Base-by-base conservation (phyloP, 2,888 invertebrate species). In the Phragmatobia fuliginosa region DNA sequence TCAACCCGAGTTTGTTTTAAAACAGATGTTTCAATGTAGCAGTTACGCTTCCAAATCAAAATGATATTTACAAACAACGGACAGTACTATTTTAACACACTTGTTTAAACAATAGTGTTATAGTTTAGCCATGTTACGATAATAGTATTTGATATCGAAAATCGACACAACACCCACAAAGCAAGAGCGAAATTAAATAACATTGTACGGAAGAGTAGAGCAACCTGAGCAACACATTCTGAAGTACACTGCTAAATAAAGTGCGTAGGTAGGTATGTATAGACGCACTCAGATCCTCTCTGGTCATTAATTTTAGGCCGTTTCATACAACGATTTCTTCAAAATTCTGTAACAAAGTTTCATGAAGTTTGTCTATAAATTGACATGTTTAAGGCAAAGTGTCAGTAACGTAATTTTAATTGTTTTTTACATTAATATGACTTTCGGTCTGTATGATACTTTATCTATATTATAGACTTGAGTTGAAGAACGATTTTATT, bases 1-100 rank as follows among this genome's bases (percentile, higher is more conserved):
- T 28, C 28, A 56, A 52, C 28, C 16, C 28, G 4, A 6, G 28
- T 3, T 28, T 56, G 56, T 56, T 56, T 28, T 28, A 56, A 28
- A 56, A 56, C 56, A 56, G 56, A 56, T 56, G 25, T 28, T 28
- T 28, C 14, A 28, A 28, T 56, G 16, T 28, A 52, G 25, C 52
- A 14, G 28, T 16, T 56, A 56, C 28, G 16, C 56, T 56, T 28
- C 28, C 16, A 28, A 56, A 5, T 56, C 16, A 16, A 28, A 56
- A 56, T 28, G 56, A 28, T 56, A 56, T 56, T 56, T 56, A 56
- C 28, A 56, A 56, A 56, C 28, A 56, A 28, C 28, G 56, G 28
- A 16, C 25, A 28, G 14, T 28, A 28, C 28, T 56, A 28, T 16
- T 56, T 16, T 28, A 28, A 25, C 16, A 25, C 56, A 56, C 28